Evolutionary conservation across 2,797 vertebrate species (phyloP).

Genomic region (Anolis apletophallus): DNA sequence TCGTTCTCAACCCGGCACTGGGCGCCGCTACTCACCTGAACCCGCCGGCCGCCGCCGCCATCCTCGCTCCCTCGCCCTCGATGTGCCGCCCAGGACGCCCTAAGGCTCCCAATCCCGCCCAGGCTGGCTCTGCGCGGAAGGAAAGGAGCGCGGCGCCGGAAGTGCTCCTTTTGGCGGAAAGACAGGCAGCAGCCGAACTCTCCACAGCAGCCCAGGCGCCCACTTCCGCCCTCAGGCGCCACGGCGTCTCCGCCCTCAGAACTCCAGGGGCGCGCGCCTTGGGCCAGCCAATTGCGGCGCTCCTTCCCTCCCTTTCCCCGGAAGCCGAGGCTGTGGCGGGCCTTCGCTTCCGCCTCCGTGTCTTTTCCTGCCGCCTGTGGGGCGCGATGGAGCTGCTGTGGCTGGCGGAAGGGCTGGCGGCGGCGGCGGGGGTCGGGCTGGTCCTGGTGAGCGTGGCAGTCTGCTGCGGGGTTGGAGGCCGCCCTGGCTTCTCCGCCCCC

Average conservation of each 20-base stretch:
- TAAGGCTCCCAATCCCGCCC: too few relatives aligned
- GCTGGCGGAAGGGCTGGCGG: slow-evolving; percentile 54
- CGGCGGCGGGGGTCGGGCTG: slow-evolving; percentile 73
- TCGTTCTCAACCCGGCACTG: too few relatives aligned
- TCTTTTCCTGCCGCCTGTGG: slow-evolving; percentile 61
- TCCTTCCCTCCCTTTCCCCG: neutral
- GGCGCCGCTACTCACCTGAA: slow-evolving; percentile 85
- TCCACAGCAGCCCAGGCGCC: too few relatives aligned
- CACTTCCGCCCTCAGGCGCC: neutral
- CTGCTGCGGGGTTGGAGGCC: too few relatives aligned
- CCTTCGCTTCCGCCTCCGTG: slow-evolving; percentile 76
- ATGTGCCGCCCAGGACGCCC: too few relatives aligned
- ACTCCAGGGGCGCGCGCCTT: accelerated
- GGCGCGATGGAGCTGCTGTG: slow-evolving; percentile 36
- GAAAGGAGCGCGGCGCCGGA: too few relatives aligned
- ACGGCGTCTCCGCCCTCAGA: neutral
- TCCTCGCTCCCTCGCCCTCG: neutral
- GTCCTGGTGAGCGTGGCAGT: slow-evolving; percentile 80
- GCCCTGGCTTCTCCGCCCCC: too few relatives aligned
- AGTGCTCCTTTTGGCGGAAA: too few relatives aligned
- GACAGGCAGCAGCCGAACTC: too few relatives aligned
- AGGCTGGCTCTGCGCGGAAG: too few relatives aligned
- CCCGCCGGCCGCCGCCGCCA: slow-evolving; percentile 90
- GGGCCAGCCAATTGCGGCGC: neutral
- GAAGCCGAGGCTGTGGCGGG: neutral